phyloP scores from a whole-genome alignment of 2,888 invertebrate genomes.

The Epirrita christyi region DNA sequence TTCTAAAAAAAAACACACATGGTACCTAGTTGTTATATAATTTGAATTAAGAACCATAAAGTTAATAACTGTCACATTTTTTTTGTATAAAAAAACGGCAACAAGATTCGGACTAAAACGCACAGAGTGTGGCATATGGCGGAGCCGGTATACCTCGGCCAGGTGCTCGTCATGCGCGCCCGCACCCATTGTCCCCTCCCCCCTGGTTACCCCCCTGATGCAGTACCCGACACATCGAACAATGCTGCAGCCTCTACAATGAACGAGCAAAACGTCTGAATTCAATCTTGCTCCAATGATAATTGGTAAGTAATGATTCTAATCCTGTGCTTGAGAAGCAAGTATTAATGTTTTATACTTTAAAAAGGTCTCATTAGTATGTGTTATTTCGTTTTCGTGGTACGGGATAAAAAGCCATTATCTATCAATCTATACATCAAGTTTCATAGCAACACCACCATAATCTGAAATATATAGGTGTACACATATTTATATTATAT shows the following conservation, averaged over 20 bases:
- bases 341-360: not conserved
- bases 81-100: conserved; percentile 15
- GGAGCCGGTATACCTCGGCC: conserved; percentile 76
- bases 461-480: too few relatives aligned
- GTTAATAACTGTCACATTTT: conserved; percentile 22
- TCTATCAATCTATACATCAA: too few relatives aligned
- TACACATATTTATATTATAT: too few relatives aligned
- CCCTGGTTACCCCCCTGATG: conserved; percentile 47
- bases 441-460: too few relatives aligned
- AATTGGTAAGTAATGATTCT: conserved; percentile 18
- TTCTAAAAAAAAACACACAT: not conserved
- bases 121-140: conserved; percentile 74
- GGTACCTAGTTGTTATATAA: not conserved
- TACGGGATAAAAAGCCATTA: too few relatives aligned
- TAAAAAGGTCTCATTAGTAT: too few relatives aligned
- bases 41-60: conserved; percentile 12
- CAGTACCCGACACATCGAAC: conserved; percentile 65
- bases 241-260: conserved; percentile 58
- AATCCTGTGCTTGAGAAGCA: conserved; percentile 14
- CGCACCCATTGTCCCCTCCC: conserved; percentile 75
- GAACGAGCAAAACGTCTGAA: conserved; percentile 25
- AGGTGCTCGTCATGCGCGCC: conserved; percentile 83
- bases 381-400: too few relatives aligned
- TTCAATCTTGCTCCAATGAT: conserved; percentile 11
- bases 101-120: conserved; percentile 10